A percentile compares a stretch with the other conserved stretches of the same genome.
Evolutionary conservation across 2,113 vertebrate species (phyloP).

Genomic region (Triplophysa siluroides): DNA sequence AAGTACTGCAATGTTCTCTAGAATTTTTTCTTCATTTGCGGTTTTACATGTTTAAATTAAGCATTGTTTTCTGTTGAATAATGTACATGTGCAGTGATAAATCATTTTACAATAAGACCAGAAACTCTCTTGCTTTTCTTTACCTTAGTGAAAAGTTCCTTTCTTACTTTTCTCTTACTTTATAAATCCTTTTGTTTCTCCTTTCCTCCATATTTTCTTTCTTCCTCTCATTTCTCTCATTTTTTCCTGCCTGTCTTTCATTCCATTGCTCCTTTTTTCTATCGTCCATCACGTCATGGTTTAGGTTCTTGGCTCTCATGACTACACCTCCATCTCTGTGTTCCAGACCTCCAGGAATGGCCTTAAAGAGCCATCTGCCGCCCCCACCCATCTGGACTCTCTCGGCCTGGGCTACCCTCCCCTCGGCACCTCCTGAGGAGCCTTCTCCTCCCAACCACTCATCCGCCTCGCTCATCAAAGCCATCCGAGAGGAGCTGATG

Average conservation of each 20-base stretch:
- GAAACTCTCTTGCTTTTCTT: neutral
- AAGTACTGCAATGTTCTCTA: constrained; percentile 65
- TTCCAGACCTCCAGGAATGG: constrained; percentile 85
- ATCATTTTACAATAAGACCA: too few relatives aligned
- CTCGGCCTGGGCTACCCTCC: constrained; percentile 80
- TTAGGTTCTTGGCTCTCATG: constrained; percentile 72
- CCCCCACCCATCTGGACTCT: constrained; percentile 79
- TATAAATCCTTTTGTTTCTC: neutral
- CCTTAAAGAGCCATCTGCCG: constrained; percentile 81
- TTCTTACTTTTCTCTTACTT: neutral
- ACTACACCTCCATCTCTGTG: constrained; percentile 81
- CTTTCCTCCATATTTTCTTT: neutral
- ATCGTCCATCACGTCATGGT: constrained; percentile 12
- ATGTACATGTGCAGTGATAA: too few relatives aligned
- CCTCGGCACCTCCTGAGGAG: constrained; percentile 81
- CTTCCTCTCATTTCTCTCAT: neutral
- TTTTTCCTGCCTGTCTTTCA: constrained; percentile 28
- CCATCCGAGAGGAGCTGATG: constrained; percentile 95
- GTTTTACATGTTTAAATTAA: too few relatives aligned
- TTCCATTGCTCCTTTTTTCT: neutral
- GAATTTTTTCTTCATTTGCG: neutral
- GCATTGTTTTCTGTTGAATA: too few relatives aligned
- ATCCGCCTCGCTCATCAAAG: constrained; percentile 97
- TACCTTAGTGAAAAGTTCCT: neutral
- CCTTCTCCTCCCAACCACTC: constrained; percentile 88